Evolutionary conservation across 2,113 vertebrate genomes (phyloP).

Genomic region (Tor tambroides): DNA sequence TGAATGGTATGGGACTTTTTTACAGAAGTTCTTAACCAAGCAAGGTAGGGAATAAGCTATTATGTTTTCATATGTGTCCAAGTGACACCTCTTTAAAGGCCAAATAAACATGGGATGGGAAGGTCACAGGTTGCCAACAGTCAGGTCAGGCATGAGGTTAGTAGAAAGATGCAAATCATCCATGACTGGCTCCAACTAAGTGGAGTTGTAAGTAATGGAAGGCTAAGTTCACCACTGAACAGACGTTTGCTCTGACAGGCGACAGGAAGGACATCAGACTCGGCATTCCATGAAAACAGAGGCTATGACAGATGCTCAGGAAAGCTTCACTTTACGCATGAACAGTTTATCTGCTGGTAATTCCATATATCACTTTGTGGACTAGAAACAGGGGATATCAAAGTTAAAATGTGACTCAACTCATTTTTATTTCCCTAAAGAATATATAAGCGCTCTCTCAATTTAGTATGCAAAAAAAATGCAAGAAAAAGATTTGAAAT

Average conservation of each 20-base stretch:
- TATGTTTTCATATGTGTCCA: slow-evolving; percentile 47
- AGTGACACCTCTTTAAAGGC: slow-evolving; percentile 51
- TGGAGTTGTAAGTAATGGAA: slow-evolving; percentile 46
- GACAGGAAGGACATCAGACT: slow-evolving; percentile 56
- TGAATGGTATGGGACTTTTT: slow-evolving; percentile 20
- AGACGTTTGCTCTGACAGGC: slow-evolving; percentile 55
- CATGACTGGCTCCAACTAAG: slow-evolving; percentile 52
- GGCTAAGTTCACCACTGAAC: slow-evolving; percentile 52
- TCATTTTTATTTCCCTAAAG: neutral
- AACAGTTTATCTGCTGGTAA: too few relatives aligned
- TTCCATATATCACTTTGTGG: too few relatives aligned
- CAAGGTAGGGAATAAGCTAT: neutral
- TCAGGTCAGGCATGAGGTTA: slow-evolving; percentile 50
- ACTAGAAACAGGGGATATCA: too few relatives aligned
- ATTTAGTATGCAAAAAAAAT: neutral
- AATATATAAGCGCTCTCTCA: neutral
- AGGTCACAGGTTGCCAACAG: slow-evolving; percentile 44
- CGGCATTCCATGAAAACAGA: slow-evolving; percentile 15
- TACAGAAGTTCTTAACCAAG: slow-evolving; percentile 14
- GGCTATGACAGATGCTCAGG: neutral
- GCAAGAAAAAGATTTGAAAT: neutral
- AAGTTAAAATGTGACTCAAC: neutral
- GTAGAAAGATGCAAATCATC: slow-evolving; percentile 52
- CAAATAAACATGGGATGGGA: slow-evolving; percentile 52
- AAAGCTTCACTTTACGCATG: neutral